These are phyloP conservation scores for Recurvirostra avosetta DNA, from an alignment of 2,113 vertebrate species.

Conservation along the genomic window DNA sequence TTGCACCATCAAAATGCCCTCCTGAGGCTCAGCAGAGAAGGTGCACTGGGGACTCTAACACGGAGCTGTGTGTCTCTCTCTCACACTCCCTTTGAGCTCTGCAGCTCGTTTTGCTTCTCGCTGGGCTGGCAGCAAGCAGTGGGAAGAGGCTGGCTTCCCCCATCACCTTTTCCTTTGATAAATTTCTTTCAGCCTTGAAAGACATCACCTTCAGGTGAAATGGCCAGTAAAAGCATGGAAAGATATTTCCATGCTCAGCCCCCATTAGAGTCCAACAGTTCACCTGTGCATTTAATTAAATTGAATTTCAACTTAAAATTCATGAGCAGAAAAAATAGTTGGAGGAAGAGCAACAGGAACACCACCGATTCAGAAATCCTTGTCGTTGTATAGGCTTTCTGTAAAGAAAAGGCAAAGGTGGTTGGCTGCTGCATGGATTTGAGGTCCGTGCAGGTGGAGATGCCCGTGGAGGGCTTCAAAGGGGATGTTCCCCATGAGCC, in stretches of 20 bases:
- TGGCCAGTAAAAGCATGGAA: background rate
- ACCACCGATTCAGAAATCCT: background rate
- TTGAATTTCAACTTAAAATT: background rate
- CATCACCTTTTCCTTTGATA: background rate
- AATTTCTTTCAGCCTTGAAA: conserved; percentile 1
- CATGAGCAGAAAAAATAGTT: background rate
- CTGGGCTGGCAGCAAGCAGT: background rate
- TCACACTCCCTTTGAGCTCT: background rate
- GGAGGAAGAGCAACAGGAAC: background rate
- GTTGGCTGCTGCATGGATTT: background rate
- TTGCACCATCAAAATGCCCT: background rate
- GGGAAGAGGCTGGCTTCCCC: background rate
- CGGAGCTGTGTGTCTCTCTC: background rate
- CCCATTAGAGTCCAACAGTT: background rate
- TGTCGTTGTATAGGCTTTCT: background rate
- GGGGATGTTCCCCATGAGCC: rapidly evolving
- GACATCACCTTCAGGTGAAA: background rate
- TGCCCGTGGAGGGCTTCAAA: background rate
- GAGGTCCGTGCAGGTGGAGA: background rate
- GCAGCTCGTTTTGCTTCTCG: background rate
- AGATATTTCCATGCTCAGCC: background rate
- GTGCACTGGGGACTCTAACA: background rate
- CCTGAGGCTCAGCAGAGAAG: background rate
- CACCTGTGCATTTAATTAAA: background rate
- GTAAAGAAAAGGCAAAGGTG: background rate